Base-by-base conservation (phyloP, 1,140 invertebrate genomes). In the Drosophila nigromelanica region DNA sequence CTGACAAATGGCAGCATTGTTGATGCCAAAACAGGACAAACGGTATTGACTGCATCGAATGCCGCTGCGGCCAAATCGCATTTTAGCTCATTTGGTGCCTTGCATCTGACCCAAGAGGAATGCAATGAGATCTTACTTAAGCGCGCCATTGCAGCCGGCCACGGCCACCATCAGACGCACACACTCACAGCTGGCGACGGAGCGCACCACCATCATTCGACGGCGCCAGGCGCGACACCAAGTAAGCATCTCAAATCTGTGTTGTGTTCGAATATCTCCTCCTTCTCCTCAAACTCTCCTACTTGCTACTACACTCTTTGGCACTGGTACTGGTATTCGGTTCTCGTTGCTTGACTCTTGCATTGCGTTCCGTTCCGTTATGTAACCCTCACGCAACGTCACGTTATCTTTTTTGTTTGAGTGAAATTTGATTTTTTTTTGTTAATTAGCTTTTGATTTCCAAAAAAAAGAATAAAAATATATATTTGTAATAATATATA, bases 101-200 rank as follows among this genome's bases (percentile, higher is more conserved):
- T 95, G 60, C 95, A 95, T 78, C 92, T 95, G 14, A 96, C 95
- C 1, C 94, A 95, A 11, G 95, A 96, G 91, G 95, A 96, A 93
- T 96, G 95, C 92, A 95, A 95, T 92, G 95, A 96, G 90, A 95
- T 96, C 50, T 91, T 96, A 73, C 95, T 95, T 94, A 95, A 95
- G 89, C 91, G 95, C 73, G 91, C 91, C 50, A 79, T 90, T 68
- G 91, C 86, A 76, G 91, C 91, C 74, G 87, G 90, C 72, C 91
- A 91, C 71, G 87, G 90, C 72, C 91, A 91, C 68, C 90, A 91
- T 80, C 89, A 90, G 80, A 90, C 87, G 82, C 80, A 91, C 76
- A 90, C 92, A 74, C 73, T 86, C 72, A 87, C 78, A 43, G 76
- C 86, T 72, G 70, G 87, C 76, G 91, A 91, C 76, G 91, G 89